A percentile compares a stretch with the other conserved stretches of the same genome.
Evolutionary conservation across 2,888 invertebrate genomes (phyloP).

Genomic region (Vanessa cardui): DNA sequence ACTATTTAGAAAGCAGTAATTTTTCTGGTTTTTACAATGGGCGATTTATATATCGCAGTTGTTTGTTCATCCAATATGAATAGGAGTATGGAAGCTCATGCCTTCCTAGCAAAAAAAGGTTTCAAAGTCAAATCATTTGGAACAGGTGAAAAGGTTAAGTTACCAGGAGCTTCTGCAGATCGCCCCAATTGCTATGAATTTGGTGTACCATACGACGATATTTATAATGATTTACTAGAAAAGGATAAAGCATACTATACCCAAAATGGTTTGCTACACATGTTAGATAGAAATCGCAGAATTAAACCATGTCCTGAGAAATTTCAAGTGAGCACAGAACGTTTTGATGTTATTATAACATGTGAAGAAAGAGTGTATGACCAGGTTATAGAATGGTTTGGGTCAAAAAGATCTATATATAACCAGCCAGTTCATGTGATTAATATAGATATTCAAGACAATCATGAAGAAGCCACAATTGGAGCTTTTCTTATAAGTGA

Average conservation of each 20-base stretch:
- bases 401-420: slow-evolving; percentile 88
- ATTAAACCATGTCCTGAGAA: slow-evolving; percentile 97
- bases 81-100: slow-evolving; percentile 99
- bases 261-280: slow-evolving; percentile 98
- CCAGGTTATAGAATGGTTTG: slow-evolving; percentile 97
- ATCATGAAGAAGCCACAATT: slow-evolving; percentile 99
- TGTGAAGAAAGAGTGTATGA: slow-evolving; percentile 99
- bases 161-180: slow-evolving; percentile 97
- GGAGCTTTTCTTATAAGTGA: slow-evolving; percentile 99
- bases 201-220: slow-evolving; percentile 96
- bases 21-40: slow-evolving; percentile 48
- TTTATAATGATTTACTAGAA: slow-evolving; percentile 94
- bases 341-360: slow-evolving; percentile 97
- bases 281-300: slow-evolving; percentile 97
- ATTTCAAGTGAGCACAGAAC: slow-evolving; percentile 94
- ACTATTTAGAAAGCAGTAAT: slow-evolving; percentile 2
- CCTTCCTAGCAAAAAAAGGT: slow-evolving; percentile 97
- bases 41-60: slow-evolving; percentile 91
- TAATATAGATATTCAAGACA: slow-evolving; percentile 99
- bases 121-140: slow-evolving; percentile 97
- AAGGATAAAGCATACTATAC: slow-evolving; percentile 98
- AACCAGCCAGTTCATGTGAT: slow-evolving; percentile 97
- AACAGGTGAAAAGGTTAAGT: slow-evolving; percentile 96
- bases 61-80: slow-evolving; percentile 99
- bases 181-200: slow-evolving; percentile 99